A percentile compares a stretch with the other conserved stretches of the same genome.
Conservation (phyloP, 2,797 vertebrate species). For the Eospalax fontanierii region DNA sequence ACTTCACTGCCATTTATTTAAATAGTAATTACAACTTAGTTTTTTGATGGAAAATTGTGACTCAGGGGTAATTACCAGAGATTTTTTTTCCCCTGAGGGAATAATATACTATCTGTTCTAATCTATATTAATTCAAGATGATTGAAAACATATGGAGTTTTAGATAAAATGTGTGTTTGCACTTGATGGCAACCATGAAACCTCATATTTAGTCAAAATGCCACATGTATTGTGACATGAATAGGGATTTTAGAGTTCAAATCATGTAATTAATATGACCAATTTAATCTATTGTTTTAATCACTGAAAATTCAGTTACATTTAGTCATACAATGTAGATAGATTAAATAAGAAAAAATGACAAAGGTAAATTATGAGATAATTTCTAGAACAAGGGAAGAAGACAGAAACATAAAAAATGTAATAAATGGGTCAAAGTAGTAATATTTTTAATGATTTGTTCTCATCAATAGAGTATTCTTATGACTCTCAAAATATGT, state of each 20-base stretch:
- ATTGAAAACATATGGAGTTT: constrained; percentile 65
- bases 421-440: background rate
- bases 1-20: constrained; percentile 16
- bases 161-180: constrained; percentile 36
- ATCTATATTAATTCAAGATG: constrained; percentile 15
- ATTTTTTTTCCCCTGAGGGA: constrained; percentile 36
- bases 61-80: constrained; percentile 38
- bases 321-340: background rate
- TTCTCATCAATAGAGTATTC: constrained; percentile 30
- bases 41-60: constrained; percentile 50
- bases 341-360: constrained; percentile 51
- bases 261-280: constrained; percentile 36
- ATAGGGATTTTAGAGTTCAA: constrained; percentile 54
- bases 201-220: constrained; percentile 42
- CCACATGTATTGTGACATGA: background rate
- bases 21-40: constrained; percentile 62
- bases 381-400: constrained; percentile 6
- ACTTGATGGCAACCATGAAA: constrained; percentile 51
- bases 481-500: background rate
- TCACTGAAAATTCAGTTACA: constrained; percentile 34
- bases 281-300: constrained; percentile 43
- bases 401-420: background rate
- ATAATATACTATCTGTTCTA: constrained; percentile 14
- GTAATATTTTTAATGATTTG: background rate
- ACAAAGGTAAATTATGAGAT: background rate